Percentiles rank a stretch among this genome's conserved stretches.
phyloP scores from a whole-genome alignment of 2,797 vertebrate genomes.

The Eulemur mongoz region DNA sequence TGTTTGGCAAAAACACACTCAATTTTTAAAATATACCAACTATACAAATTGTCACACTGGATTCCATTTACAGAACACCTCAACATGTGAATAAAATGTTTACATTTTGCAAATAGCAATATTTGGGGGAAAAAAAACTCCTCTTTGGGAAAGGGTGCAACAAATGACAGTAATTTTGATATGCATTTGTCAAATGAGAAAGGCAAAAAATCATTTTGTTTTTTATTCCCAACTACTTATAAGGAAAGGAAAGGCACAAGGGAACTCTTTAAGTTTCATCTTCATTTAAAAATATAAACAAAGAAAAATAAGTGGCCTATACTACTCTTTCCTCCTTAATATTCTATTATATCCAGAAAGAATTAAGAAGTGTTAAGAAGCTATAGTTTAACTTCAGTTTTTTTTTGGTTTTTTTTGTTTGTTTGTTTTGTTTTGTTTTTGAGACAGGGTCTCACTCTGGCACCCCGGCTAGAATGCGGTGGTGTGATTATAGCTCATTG shows the following conservation, averaged over 20 bases:
- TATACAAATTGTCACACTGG: conserved; percentile 61
- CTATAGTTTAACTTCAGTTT: conserved; percentile 13
- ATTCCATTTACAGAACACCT: conserved; percentile 63
- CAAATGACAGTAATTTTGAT: conserved; percentile 44
- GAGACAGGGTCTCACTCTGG: neutral
- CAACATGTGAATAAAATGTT: conserved; percentile 59
- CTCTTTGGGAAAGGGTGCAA: neutral
- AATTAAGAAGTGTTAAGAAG: neutral
- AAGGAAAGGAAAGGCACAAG: neutral
- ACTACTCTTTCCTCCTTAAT: conserved; percentile 4
- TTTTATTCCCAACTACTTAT: conserved; percentile 33
- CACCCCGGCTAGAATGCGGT: neutral
- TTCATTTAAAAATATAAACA: conserved; percentile 42
- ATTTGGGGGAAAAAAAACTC: neutral
- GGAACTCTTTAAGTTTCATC: neutral
- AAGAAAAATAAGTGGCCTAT: neutral
- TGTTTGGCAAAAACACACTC: conserved; percentile 60
- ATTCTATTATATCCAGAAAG: neutral
- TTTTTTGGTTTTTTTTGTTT: neutral
- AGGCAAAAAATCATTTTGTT: neutral
- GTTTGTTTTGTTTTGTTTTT: neutral
- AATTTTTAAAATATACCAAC: conserved; percentile 63
- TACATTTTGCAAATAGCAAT: conserved; percentile 61
- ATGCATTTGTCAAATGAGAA: conserved; percentile 25
- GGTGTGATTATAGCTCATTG: neutral